phyloP scores from a whole-genome alignment of 2,888 invertebrate genomes.

The Macaria notata region DNA sequence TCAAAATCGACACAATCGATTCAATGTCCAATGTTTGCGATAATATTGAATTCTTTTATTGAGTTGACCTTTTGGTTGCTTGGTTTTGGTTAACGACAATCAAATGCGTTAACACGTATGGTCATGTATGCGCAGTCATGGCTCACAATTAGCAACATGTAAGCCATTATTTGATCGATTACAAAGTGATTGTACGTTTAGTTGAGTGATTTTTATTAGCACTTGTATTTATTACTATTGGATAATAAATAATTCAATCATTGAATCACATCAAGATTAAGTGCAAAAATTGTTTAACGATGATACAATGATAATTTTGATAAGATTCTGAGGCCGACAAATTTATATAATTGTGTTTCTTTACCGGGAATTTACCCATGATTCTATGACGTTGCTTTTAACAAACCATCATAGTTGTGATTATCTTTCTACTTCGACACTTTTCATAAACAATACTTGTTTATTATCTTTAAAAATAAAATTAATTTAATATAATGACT shows the following conservation, averaged over 20 bases:
- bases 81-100: constrained; percentile 44
- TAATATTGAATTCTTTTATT: constrained; percentile 61
- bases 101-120: constrained; percentile 47
- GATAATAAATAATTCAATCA: too few species aligned
- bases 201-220: constrained; percentile 1
- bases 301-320: too few species aligned
- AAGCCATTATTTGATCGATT: constrained; percentile 5
- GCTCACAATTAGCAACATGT: constrained; percentile 22
- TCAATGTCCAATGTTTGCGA: constrained; percentile 70
- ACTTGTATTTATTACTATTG: not conserved
- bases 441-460: too few species aligned
- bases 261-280: too few species aligned
- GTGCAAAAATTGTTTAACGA: too few species aligned
- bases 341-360: too few species aligned
- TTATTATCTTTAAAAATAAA: constrained; percentile 4
- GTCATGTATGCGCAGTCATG: constrained; percentile 40
- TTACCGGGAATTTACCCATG: too few species aligned
- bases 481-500: constrained; percentile 18
- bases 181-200: constrained; percentile 4
- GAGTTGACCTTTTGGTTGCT: constrained; percentile 57
- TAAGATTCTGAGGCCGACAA: too few species aligned
- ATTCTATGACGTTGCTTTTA: too few species aligned
- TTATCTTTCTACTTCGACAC: too few species aligned
- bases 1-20: constrained; percentile 71
- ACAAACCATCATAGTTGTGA: too few species aligned